These are phyloP conservation scores for Spinus olivaceus DNA, from an alignment of 2,797 vertebrate genomes.

Conservation along the genomic window DNA sequence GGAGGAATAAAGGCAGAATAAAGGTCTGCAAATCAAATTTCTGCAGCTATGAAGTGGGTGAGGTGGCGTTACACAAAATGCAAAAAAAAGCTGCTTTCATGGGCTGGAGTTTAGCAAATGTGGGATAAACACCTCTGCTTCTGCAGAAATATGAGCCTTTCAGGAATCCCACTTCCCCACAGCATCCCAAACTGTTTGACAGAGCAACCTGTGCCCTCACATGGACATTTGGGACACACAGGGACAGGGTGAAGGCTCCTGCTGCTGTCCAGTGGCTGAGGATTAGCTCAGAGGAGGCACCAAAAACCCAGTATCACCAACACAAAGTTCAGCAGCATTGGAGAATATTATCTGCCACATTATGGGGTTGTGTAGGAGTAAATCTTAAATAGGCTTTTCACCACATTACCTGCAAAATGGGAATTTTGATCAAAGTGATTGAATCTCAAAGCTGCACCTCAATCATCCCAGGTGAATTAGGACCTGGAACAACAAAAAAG, in stretches of 20 bases:
- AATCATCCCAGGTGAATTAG: not conserved
- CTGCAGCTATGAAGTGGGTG: not conserved
- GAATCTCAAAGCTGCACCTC: not conserved
- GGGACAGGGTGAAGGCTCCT: not conserved
- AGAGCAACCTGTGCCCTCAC: not conserved
- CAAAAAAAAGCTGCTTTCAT: not conserved
- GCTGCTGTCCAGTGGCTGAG: not conserved
- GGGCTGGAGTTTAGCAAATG: not conserved
- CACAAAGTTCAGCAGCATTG: not conserved
- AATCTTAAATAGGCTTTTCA: not conserved
- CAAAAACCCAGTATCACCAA: not conserved
- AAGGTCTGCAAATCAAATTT: not conserved
- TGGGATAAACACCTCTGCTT: not conserved
- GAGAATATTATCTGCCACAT: not conserved
- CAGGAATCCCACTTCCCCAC: not conserved
- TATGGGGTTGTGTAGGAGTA: not conserved
- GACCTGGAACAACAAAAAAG: not conserved
- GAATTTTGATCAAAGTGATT: not conserved
- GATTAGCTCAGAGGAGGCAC: not conserved
- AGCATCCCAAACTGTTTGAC: not conserved
- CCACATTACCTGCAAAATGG: not conserved
- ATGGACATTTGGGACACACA: not conserved
- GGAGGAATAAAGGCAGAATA: not conserved
- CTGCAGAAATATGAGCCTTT: not conserved
- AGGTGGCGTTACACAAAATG: not conserved